These are phyloP conservation scores for Mustela erminea DNA, from an alignment of 2,797 vertebrate genomes.

Conservation along the genomic window DNA sequence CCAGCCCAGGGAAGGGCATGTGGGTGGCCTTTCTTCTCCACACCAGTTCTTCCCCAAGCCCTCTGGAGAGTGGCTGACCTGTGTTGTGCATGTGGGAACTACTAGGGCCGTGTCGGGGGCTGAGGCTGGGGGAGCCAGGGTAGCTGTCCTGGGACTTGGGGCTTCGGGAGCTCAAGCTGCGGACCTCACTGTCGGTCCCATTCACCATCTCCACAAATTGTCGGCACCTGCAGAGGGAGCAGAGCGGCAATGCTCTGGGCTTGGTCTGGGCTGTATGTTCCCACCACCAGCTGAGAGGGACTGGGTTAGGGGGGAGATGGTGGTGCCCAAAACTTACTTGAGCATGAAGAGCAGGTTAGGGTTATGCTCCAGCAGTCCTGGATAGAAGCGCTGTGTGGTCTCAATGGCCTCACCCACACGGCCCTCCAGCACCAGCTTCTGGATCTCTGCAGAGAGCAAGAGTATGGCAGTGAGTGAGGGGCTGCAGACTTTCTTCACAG, in stretches of 20 bases:
- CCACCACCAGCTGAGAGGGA: background rate
- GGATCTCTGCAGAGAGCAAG: conserved; percentile 92
- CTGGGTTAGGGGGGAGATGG: background rate
- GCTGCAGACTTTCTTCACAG: background rate
- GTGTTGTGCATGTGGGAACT: conserved; percentile 94
- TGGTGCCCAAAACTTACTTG: conserved; percentile 92
- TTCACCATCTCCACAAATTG: conserved; percentile 99
- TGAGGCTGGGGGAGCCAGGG: conserved; percentile 95
- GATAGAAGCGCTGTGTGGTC: conserved; percentile 96
- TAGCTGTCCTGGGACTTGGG: conserved; percentile 98
- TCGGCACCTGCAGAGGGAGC: conserved; percentile 92
- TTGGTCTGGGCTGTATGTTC: background rate
- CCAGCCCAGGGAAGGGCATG: conserved; percentile 38
- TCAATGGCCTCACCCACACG: conserved; percentile 98
- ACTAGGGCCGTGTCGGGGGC: conserved; percentile 94
- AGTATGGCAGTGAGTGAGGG: conserved; percentile 31
- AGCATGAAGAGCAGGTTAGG: conserved; percentile 99
- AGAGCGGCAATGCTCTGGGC: conserved; percentile 61
- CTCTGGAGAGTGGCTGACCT: conserved; percentile 88
- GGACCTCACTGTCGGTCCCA: conserved; percentile 97
- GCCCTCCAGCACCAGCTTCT: conserved; percentile 98
- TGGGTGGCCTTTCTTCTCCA: conserved; percentile 52
- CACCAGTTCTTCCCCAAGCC: conserved; percentile 70
- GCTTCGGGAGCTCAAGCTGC: conserved; percentile 95
- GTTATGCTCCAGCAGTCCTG: conserved; percentile 97